These are phyloP conservation scores for Temnothorax curvispinosus DNA, from an alignment of 1,140 invertebrate species.

Conservation along the genomic window DNA sequence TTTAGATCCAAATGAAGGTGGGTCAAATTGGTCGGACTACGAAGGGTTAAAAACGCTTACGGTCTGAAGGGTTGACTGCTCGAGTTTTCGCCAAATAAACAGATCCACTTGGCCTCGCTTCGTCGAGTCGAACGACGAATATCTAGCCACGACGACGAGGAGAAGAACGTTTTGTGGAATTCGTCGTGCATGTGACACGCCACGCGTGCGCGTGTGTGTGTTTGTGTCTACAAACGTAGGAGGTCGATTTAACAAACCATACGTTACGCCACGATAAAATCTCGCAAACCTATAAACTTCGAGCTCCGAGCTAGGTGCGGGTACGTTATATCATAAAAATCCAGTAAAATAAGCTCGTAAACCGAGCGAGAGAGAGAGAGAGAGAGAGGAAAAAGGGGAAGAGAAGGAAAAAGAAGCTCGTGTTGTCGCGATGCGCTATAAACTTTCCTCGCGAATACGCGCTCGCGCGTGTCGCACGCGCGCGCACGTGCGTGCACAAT, in stretches of 20 bases:
- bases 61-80: slow-evolving; percentile 45
- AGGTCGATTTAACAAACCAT: slow-evolving; percentile 85
- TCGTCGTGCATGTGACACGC: slow-evolving; percentile 50
- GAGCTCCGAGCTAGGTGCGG: slow-evolving; percentile 78
- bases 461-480: not conserved
- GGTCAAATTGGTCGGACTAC: no score
- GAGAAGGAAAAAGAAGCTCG: slow-evolving; percentile 37
- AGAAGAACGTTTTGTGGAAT: slow-evolving; percentile 71
- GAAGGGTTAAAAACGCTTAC: not conserved
- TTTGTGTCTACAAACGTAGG: slow-evolving; percentile 46
- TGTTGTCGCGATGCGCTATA: slow-evolving; percentile 52
- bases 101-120: slow-evolving; percentile 53
- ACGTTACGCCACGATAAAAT: slow-evolving; percentile 86
- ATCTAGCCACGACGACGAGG: slow-evolving; percentile 41
- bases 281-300: slow-evolving; percentile 85
- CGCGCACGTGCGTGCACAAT: not conserved
- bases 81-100: slow-evolving; percentile 59
- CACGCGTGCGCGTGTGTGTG: slow-evolving; percentile 28
- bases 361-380: slow-evolving; percentile 67
- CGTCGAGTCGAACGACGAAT: slow-evolving; percentile 47
- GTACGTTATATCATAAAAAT: slow-evolving; percentile 86
- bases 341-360: slow-evolving; percentile 86
- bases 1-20: no score
- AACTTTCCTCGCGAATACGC: slow-evolving; percentile 39
- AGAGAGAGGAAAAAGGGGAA: slow-evolving; percentile 31